Percentiles rank a stretch among this genome's conserved stretches.
Evolutionary conservation across 2,888 invertebrate species (phyloP).

Genomic region (Agrochola lota): DNA sequence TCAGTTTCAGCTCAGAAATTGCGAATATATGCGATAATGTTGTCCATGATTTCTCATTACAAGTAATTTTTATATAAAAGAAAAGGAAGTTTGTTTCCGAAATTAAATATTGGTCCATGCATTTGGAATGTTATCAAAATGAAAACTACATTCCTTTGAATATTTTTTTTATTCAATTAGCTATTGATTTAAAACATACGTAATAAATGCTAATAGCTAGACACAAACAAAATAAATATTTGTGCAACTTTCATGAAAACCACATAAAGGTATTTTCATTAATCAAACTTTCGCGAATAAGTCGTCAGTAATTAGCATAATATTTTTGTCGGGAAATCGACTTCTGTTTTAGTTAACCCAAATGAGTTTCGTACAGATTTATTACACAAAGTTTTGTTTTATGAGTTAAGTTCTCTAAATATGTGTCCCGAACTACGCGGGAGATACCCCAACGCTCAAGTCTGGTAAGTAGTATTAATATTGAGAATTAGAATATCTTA

Average conservation of each 20-base stretch:
- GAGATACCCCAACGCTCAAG: slow-evolving; percentile 21
- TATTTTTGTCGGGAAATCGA: slow-evolving; percentile 54
- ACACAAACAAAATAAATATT: too few relatives aligned
- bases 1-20: slow-evolving; percentile 31
- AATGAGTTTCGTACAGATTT: slow-evolving; percentile 73
- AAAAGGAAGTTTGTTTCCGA: not conserved
- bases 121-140: slow-evolving; percentile 14
- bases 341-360: slow-evolving; percentile 63
- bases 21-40: slow-evolving; percentile 36
- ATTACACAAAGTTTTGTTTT: slow-evolving; percentile 71
- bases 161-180: not conserved
- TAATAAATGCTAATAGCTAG: too few relatives aligned
- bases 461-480: slow-evolving; percentile 35
- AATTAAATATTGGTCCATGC: slow-evolving; percentile 9
- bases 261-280: not conserved
- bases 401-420: slow-evolving; percentile 69
- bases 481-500: slow-evolving; percentile 30
- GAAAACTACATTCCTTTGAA: not conserved
- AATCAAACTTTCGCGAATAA: slow-evolving; percentile 30
- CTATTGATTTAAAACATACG: not conserved
- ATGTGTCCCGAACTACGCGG: slow-evolving; percentile 49
- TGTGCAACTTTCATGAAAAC: not conserved
- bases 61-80: slow-evolving; percentile 10
- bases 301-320: slow-evolving; percentile 53
- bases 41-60: not conserved